A percentile compares a stretch with the other conserved stretches of the same genome.
phyloP scores from a whole-genome alignment of 53 echinoderm and acorn worm species.

The Paracentrotus lividus region DNA sequence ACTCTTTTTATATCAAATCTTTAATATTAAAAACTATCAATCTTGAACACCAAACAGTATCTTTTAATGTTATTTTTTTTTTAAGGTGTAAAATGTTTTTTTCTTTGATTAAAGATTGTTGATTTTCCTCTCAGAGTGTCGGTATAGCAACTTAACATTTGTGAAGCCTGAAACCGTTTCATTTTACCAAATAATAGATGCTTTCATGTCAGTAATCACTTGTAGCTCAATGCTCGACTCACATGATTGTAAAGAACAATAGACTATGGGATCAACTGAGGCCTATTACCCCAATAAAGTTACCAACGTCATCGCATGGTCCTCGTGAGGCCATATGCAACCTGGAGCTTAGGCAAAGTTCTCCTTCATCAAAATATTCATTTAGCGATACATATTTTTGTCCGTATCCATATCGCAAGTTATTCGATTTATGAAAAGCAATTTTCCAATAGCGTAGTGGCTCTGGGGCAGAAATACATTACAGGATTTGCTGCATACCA shows the following conservation, averaged over 20 bases:
- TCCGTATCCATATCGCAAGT: slow-evolving; percentile 27
- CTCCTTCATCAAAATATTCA: neutral
- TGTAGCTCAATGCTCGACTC: neutral
- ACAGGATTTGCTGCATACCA: slow-evolving; percentile 1
- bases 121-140: too few relatives aligned
- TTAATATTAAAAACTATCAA: too few relatives aligned
- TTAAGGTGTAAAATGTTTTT: too few relatives aligned
- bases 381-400: neutral
- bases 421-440: neutral
- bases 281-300: slow-evolving; percentile 1
- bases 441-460: neutral
- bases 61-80: too few relatives aligned
- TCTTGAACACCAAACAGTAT: too few relatives aligned
- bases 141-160: neutral
- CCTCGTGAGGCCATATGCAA: neutral
- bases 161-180: neutral
- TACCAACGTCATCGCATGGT: neutral
- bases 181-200: neutral
- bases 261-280: neutral
- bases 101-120: too few relatives aligned
- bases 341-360: neutral
- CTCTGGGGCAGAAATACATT: slow-evolving; percentile 34
- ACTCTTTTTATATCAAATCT: too few relatives aligned
- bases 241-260: neutral
- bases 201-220: neutral